Evolutionary conservation across 2,888 invertebrate genomes (phyloP).

Genomic region (Ennomos fuscantarius): DNA sequence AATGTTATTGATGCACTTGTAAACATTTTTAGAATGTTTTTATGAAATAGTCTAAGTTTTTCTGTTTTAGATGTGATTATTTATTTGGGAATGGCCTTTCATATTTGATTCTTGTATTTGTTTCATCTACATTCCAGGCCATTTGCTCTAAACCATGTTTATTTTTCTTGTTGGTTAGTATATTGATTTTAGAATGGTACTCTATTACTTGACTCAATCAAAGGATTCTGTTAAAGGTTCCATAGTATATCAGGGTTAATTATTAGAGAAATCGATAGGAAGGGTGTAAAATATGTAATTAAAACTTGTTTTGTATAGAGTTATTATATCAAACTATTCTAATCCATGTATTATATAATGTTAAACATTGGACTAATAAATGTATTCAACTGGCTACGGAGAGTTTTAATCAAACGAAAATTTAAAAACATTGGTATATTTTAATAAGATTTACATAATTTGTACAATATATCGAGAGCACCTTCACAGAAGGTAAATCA

Average conservation of each 20-base stretch:
- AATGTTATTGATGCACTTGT: too few species aligned
- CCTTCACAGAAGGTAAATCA: slow-evolving; percentile 81
- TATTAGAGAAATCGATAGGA: slow-evolving; percentile 17
- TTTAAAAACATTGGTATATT: slow-evolving; percentile 76
- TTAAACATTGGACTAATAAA: slow-evolving; percentile 76
- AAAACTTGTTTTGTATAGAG: slow-evolving; percentile 73
- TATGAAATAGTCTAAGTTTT: not conserved
- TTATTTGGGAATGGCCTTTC: not conserved
- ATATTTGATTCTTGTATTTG: slow-evolving; percentile 16
- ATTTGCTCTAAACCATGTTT: slow-evolving; percentile 7
- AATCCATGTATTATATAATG: slow-evolving; percentile 68
- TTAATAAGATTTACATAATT: slow-evolving; percentile 67
- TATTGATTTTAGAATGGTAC: slow-evolving; percentile 5
- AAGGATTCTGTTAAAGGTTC: not conserved
- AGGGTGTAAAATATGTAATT: slow-evolving; percentile 66
- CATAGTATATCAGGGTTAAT: slow-evolving; percentile 35
- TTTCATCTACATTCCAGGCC: slow-evolving; percentile 31
- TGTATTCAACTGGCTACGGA: slow-evolving; percentile 52
- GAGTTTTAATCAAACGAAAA: slow-evolving; percentile 42
- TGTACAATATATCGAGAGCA: slow-evolving; percentile 66
- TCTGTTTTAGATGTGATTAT: slow-evolving; percentile 10
- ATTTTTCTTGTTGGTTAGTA: slow-evolving; percentile 1
- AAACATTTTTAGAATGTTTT: too few species aligned
- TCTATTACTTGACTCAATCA: not conserved
- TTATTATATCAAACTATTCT: slow-evolving; percentile 65